Evolutionary conservation across 2,888 invertebrate genomes (phyloP).

Genomic region (Eupithecia insigniata): DNA sequence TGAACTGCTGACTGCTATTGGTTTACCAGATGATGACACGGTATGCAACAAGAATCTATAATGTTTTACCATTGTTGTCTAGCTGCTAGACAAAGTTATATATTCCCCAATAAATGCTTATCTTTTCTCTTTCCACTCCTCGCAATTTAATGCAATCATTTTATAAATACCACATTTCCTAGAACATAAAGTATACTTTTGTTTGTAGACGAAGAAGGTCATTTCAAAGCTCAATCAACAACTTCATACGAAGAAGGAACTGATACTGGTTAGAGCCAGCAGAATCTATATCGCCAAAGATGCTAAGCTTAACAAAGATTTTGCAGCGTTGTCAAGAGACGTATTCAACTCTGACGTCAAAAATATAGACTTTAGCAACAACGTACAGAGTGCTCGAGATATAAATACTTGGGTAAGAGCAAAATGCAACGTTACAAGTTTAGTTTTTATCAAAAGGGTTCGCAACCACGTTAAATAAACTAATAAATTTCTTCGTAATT

Average conservation of each 20-base stretch:
- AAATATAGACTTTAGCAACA: slow-evolving; percentile 84
- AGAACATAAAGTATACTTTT: neutral
- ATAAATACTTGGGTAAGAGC: slow-evolving; percentile 88
- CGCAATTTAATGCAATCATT: neutral
- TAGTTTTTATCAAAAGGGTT: neutral
- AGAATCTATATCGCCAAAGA: slow-evolving; percentile 85
- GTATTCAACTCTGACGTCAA: slow-evolving; percentile 86
- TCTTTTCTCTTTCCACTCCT: neutral
- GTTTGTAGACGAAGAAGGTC: slow-evolving; percentile 63
- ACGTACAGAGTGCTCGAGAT: slow-evolving; percentile 67
- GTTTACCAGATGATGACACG: slow-evolving; percentile 62
- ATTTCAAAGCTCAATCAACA: slow-evolving; percentile 54
- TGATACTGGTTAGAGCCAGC: slow-evolving; percentile 87
- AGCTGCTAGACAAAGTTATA: neutral
- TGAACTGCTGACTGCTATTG: slow-evolving; percentile 64
- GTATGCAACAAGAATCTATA: slow-evolving; percentile 45
- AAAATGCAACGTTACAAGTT: neutral
- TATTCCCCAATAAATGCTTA: no score
- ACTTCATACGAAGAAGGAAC: slow-evolving; percentile 67
- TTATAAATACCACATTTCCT: neutral
- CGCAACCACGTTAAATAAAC: neutral
- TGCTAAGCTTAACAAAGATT: slow-evolving; percentile 80
- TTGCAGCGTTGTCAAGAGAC: slow-evolving; percentile 78
- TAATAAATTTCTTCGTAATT: neutral
- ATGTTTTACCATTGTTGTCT: neutral